Base-by-base conservation (phyloP, 2,797 vertebrate species). In the Pelobates cultripes region DNA sequence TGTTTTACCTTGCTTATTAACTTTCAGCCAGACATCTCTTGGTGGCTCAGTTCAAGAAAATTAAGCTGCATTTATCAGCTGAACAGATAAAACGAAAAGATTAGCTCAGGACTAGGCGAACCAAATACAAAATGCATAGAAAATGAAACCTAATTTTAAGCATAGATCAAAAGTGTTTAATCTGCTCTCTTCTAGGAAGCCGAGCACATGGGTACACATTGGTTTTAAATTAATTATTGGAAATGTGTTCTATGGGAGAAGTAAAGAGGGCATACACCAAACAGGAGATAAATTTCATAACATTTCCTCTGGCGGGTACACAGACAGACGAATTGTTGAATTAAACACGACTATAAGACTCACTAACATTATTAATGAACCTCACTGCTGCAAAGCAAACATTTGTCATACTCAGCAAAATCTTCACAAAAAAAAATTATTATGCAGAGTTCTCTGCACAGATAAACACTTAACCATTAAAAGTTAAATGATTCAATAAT, bases 291-390 rank as follows among this genome's bases (percentile, higher is more conserved):
- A 68, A 82, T 72, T 66, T 71, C 74, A 82, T 77, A 77, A 71
- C 75, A 82, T 71, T 77, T 70, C 73, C 73, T 75, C 74, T 81
- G 40, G 28, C 67, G 61, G 61, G 53, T 76, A 76, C 63, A 53
- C 79, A 75, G 79, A 76, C 79, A 81, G 73, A 76, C 13, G 79
- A 81, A 70, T 73, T 53, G 43, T 81, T 75, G 79, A 76, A 75
- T 75, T 76, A 81, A 81, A 81, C 73, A 76, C 66, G 73, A 76
- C 72, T 67, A 70, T 51, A 81, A 28, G 67, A 75, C 79, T 81
- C 79, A 76, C 79, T 81, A 81, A 81, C 66, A 81, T 81, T 81
- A 81, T 81, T 81, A 81, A 81, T 81, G 73, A 81, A 81, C 79
- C 79, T 76, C 70, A 55, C 79, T 53, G 66, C 73, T 81, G 47